phyloP scores from a whole-genome alignment of 2,888 invertebrate species.

The Leptopilina syphax region DNA sequence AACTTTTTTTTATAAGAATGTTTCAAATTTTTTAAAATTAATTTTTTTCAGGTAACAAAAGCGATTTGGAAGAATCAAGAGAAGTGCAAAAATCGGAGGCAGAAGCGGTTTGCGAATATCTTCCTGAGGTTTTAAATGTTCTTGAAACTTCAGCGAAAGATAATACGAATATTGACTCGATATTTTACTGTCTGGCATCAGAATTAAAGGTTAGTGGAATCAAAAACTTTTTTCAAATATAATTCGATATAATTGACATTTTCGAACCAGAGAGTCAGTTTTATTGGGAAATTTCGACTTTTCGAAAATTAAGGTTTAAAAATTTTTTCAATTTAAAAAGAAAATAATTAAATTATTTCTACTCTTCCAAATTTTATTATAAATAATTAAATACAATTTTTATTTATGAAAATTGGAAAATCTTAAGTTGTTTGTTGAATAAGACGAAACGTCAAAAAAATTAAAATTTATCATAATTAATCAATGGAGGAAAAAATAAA shows the following conservation, averaged over 20 bases:
- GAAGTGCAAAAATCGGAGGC: conserved; percentile 93
- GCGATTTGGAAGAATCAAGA: conserved; percentile 88
- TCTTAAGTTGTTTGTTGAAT: too few species aligned
- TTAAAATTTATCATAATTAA: neutral
- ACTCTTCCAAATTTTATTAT: too few species aligned
- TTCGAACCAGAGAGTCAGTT: too few species aligned
- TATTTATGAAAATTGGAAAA: too few species aligned
- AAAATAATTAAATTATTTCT: too few species aligned
- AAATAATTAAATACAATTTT: too few species aligned
- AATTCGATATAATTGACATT: too few species aligned
- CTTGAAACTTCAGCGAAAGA: conserved; percentile 95
- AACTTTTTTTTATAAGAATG: neutral
- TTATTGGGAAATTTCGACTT: too few species aligned
- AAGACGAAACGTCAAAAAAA: too few species aligned
- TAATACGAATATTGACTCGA: conserved; percentile 93
- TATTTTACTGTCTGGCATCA: conserved; percentile 90
- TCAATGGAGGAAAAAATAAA: neutral
- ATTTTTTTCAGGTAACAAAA: conserved; percentile 84
- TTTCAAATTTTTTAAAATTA: neutral
- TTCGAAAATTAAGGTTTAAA: too few species aligned
- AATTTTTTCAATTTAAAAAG: too few species aligned
- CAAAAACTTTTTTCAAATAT: neutral
- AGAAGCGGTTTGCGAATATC: conserved; percentile 89
- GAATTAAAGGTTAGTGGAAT: conserved; percentile 85
- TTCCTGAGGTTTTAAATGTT: conserved; percentile 91